Evolutionary conservation across 2,113 vertebrate species (phyloP).

Genomic region (Brienomyrus longianalis): DNA sequence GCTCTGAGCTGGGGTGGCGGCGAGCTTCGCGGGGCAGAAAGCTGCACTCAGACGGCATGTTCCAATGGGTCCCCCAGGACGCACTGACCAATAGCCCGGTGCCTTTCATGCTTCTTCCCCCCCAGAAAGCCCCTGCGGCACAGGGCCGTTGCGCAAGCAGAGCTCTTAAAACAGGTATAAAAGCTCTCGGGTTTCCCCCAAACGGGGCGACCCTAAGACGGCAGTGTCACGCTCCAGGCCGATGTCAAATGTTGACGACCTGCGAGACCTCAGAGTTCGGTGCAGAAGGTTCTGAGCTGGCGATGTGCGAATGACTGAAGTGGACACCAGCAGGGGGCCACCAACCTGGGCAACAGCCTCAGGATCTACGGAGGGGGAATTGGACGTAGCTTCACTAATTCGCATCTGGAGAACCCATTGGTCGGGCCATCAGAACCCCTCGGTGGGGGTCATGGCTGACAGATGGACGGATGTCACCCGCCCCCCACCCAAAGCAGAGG

Average conservation of each 20-base stretch:
- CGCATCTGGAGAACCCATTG: not conserved
- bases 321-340: not conserved
- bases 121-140: not conserved
- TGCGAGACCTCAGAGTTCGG: conserved; percentile 31
- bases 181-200: not conserved
- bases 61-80: conserved; percentile 21
- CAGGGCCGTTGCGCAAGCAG: conserved; percentile 39
- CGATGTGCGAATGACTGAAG: not conserved
- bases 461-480: not conserved
- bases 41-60: conserved; percentile 18
- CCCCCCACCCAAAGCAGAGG: not conserved
- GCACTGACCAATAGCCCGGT: conserved; percentile 28
- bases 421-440: not conserved
- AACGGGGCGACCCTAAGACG: conserved; percentile 3
- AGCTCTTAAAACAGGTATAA: not conserved
- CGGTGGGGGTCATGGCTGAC: not conserved
- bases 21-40: not conserved
- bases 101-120: conserved; percentile 23
- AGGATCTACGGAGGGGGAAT: not conserved
- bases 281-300: conserved; percentile 39
- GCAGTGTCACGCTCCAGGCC: not conserved
- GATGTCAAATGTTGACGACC: conserved; percentile 36
- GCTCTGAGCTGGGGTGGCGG: not conserved
- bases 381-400: not conserved
- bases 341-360: not conserved